Percentiles rank a stretch among this genome's conserved stretches.
Evolutionary conservation across 1,140 invertebrate genomes (phyloP).

Genomic region (Zaprionus capensis): DNA sequence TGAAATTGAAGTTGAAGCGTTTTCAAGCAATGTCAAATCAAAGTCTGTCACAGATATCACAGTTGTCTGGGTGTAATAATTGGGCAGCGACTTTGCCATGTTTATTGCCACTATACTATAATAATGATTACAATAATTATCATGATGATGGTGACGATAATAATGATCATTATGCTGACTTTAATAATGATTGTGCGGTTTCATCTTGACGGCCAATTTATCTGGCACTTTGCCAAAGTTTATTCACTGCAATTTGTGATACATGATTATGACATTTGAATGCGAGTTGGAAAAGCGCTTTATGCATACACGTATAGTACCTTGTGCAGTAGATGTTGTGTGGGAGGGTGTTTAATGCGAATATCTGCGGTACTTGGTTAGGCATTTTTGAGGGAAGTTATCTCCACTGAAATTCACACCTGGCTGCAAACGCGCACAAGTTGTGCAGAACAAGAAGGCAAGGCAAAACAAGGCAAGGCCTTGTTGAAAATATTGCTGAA

Average conservation of each 20-base stretch:
- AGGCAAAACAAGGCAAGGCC: neutral
- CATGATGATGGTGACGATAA: conserved; percentile 32
- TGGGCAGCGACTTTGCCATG: conserved; percentile 18
- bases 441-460: neutral
- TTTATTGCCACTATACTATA: conserved; percentile 35
- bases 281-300: conserved; percentile 32
- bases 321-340: neutral
- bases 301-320: neutral
- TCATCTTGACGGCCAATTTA: conserved; percentile 51
- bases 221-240: conserved; percentile 26
- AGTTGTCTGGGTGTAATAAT: conserved; percentile 52
- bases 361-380: neutral
- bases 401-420: neutral
- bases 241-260: conserved; percentile 53
- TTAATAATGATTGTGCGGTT: conserved; percentile 32
- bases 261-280: conserved; percentile 56
- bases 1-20: conserved; percentile 46
- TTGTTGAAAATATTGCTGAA: no score
- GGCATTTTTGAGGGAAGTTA: neutral
- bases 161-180: conserved; percentile 43
- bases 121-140: conserved; percentile 30
- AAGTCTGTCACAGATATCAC: conserved; percentile 55
- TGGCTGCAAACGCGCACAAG: neutral
- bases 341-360: neutral
- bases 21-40: conserved; percentile 57